Evolutionary conservation across 2,797 vertebrate species (phyloP), one percentile per base, ranked within the genome.

Genomic region (Neosalanx taihuensis): DNA sequence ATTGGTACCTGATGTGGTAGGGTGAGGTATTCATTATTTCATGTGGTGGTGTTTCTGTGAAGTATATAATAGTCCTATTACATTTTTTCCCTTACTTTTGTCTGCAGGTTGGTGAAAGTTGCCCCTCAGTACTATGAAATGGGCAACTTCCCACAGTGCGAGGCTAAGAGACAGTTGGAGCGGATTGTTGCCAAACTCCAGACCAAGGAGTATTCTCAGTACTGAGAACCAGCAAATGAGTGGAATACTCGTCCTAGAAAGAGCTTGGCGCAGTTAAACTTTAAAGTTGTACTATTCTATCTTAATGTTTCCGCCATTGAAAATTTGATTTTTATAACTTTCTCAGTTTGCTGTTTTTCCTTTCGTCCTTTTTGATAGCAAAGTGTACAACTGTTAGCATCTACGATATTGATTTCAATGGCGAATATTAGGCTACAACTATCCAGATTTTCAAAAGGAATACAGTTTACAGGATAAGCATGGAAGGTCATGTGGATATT

Each of bases 121-220:
- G 94, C 97, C 88, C 94, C 95, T 81, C 96, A 97, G 87, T 98
- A 99, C 93, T 98, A 98, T 70, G 95, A 98, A 91, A 95, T 99
- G 96, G 88, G 95, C 87, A 98, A 98, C 95, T 98, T 98, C 90
- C 97, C 97, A 78, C 96, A 97, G 92, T 98, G 96, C 70, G 97
- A 98, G 93, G 97, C 96, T 79, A 98, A 97, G 91, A 95, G 96
- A 89, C 96, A 99, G 90, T 89, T 98, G 93, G 96, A 98, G 88
- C 95, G 96, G 85, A 97, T 98, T 86, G 90, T 97, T 88, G 95
- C 94, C 86, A 98, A 99, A 92, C 89, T 96, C 91, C 94, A 96
- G 83, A 96, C 95, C 85, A 98, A 98, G 94, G 97, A 98, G 89
- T 96, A 96, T 89, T 93, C 94, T 75, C 96, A 97, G 85, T 98